Evolutionary conservation across 2,113 vertebrate genomes (phyloP).

Genomic region (Phyllostomus hastatus): DNA sequence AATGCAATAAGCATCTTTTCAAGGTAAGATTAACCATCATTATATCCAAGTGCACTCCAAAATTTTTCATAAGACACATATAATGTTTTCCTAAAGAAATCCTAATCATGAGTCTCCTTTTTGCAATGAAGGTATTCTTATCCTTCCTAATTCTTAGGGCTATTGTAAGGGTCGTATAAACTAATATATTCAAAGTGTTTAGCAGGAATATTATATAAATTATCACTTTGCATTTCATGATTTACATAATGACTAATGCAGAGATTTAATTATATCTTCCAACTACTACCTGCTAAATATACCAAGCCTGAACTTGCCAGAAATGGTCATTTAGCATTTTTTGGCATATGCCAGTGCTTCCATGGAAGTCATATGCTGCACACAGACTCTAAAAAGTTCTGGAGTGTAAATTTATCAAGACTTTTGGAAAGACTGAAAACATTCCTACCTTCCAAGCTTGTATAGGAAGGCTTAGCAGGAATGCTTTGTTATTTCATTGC

Average conservation of each 20-base stretch:
- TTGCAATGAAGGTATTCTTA: neutral
- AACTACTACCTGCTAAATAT: neutral
- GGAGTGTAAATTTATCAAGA: neutral
- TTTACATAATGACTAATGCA: neutral
- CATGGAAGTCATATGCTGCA: neutral
- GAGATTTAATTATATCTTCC: neutral
- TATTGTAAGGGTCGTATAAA: neutral
- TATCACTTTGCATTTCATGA: neutral
- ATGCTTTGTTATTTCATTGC: neutral
- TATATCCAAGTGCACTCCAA: neutral
- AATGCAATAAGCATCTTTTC: neutral
- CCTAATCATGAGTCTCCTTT: neutral
- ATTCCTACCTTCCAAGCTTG: neutral
- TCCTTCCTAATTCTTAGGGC: neutral
- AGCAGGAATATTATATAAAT: neutral
- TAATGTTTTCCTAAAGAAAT: neutral
- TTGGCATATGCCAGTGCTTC: neutral
- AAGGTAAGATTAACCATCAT: neutral
- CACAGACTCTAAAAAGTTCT: neutral
- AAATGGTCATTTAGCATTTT: neutral
- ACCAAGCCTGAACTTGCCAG: neutral
- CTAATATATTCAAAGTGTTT: neutral
- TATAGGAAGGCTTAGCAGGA: neutral
- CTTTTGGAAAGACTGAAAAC: neutral
- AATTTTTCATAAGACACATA: neutral